These are phyloP conservation scores for Pocillopora damicornis DNA, from an alignment of 64 coral and sea anemone genomes.

Conservation along the genomic window DNA sequence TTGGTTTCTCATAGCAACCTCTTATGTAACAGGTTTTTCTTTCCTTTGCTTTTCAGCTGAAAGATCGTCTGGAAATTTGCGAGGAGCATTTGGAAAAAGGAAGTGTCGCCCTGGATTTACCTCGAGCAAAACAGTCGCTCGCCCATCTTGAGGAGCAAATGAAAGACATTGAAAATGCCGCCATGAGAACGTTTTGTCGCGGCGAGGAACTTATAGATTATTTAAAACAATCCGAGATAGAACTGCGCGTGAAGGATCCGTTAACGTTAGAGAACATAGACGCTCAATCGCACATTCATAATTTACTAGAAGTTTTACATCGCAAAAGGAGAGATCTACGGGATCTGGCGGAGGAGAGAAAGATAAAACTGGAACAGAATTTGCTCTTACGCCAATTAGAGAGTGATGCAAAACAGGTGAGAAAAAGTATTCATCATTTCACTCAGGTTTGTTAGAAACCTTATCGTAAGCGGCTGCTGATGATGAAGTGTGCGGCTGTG, in stretches of 20 bases:
- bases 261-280: constrained; percentile 90
- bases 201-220: constrained; percentile 97
- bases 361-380: constrained; percentile 93
- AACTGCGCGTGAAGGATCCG: constrained; percentile 82
- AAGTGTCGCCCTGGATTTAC: constrained; percentile 70
- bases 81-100: constrained; percentile 90
- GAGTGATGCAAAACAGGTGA: constrained; percentile 94
- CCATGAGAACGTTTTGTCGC: constrained; percentile 95
- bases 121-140: constrained; percentile 81
- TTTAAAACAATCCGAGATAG: constrained; percentile 95
- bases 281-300: constrained; percentile 94
- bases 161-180: constrained; percentile 82
- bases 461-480: too few relatives aligned
- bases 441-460: too few relatives aligned
- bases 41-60: constrained; percentile 60
- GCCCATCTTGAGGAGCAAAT: constrained; percentile 80
- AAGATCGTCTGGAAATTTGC: constrained; percentile 91
- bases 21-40: background rate
- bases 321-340: constrained; percentile 82
- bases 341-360: constrained; percentile 80
- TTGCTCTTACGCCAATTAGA: constrained; percentile 80
- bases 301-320: constrained; percentile 98
- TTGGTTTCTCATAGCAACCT: background rate
- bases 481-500: too few relatives aligned
- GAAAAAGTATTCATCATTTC: background rate